Conservation (phyloP, 1,140 invertebrate genomes). For the Doryteuthis pealeii region DNA sequence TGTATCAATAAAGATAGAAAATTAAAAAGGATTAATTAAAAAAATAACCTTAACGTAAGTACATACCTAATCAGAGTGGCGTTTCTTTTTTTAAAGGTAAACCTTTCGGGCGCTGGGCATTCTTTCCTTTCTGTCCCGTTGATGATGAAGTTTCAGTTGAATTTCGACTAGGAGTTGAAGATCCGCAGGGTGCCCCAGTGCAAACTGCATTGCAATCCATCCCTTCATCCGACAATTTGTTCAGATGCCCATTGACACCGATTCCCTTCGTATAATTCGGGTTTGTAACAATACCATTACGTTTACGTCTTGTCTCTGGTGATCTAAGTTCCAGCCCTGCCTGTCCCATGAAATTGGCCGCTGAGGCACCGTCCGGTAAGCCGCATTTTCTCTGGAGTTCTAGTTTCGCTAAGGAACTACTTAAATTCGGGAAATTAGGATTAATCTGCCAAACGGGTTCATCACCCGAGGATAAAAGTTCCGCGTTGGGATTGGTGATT, state of each 20-base stretch:
- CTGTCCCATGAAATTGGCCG: slow-evolving; percentile 49
- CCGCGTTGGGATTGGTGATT: slow-evolving; percentile 53
- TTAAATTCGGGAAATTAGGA: slow-evolving; percentile 54
- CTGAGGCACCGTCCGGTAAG: slow-evolving; percentile 29
- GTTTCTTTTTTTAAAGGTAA: slow-evolving; percentile 77
- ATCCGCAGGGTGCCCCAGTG: slow-evolving; percentile 28
- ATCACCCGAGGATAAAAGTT: slow-evolving; percentile 43
- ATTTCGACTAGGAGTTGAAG: no score
- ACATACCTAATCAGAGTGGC: slow-evolving; percentile 59
- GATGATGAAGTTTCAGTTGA: slow-evolving; percentile 52
- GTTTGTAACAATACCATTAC: slow-evolving; percentile 90
- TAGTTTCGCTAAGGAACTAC: slow-evolving; percentile 53
- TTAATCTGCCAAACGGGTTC: slow-evolving; percentile 53
- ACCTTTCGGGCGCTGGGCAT: slow-evolving; percentile 67
- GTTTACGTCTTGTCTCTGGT: slow-evolving; percentile 60
- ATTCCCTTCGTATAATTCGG: slow-evolving; percentile 70
- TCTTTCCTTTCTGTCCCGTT: slow-evolving; percentile 61
- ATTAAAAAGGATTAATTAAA: no score
- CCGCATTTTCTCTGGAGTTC: slow-evolving; percentile 24
- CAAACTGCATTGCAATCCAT: slow-evolving; percentile 15
- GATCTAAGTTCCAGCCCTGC: slow-evolving; percentile 47
- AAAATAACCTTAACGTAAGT: no score
- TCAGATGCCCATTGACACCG: slow-evolving; percentile 23
- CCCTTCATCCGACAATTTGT: slow-evolving; percentile 17
- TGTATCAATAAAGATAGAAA: no score